A percentile compares a stretch with the other conserved stretches of the same genome.
These are phyloP conservation scores for Parnassius glacialis DNA, from an alignment of 2,888 invertebrate genomes.

Conservation along the genomic window DNA sequence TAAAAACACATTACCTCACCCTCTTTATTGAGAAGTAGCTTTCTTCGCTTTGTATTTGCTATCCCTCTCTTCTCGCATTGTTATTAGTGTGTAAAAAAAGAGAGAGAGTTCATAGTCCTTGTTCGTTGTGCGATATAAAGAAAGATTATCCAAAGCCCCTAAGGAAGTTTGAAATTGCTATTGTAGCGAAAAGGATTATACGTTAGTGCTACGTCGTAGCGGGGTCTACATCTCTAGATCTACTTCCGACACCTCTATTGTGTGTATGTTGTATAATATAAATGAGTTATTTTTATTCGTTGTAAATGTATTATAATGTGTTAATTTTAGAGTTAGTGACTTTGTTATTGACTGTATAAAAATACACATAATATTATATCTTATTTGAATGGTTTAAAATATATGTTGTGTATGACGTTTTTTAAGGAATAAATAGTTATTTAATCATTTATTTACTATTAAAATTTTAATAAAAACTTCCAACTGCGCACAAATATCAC, in stretches of 20 bases:
- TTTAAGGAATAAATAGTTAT: no score
- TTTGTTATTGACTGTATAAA: no score
- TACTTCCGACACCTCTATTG: conserved; percentile 35
- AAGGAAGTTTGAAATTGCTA: conserved; percentile 83
- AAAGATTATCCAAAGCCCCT: conserved; percentile 82
- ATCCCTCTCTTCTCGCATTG: conserved; percentile 42
- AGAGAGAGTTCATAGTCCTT: conserved; percentile 53
- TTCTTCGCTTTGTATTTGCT: conserved; percentile 54
- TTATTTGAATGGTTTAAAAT: no score
- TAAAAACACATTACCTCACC: conserved; percentile 78
- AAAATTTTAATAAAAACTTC: no score
- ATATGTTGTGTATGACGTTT: no score
- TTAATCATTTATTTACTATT: no score
- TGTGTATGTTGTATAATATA: conserved; percentile 13
- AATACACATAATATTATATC: no score
- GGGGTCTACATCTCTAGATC: conserved; percentile 59
- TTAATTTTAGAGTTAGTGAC: no score
- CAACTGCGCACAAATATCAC: no score
- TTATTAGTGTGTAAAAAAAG: conserved; percentile 42
- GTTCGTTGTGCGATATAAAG: conserved; percentile 77
- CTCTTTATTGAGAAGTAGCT: conserved; percentile 76
- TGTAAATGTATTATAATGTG: not conserved
- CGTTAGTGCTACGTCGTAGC: conserved; percentile 79
- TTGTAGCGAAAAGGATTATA: conserved; percentile 83
- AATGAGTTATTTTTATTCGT: not conserved